Base-by-base conservation (phyloP, 2,113 vertebrate genomes). In the Calypte anna region DNA sequence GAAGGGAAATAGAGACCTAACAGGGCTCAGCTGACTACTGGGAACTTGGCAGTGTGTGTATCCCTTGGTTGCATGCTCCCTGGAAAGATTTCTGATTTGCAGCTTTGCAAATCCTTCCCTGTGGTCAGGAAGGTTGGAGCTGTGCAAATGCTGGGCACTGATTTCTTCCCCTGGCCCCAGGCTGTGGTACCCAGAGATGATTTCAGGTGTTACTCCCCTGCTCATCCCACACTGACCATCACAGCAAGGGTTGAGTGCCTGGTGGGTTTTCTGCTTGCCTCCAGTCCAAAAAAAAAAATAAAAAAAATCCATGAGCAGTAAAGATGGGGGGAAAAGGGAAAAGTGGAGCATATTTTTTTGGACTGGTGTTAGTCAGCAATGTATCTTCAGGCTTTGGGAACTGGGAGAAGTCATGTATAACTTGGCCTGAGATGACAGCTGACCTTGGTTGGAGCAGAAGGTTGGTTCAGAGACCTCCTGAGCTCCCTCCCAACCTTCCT, bases 41-140 rank as follows among this genome's bases (percentile, higher is more conserved):
- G 80, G 38, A 81, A 88, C 80, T 91, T 91, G 74, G 30, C 68
- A 62, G 46, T 6, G 5, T 0, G 7, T 6, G 36, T 66, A 43
- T 30, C 81, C 6, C 46, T 25, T 61, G 77, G 73, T 27, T 70
- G 24, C 17, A 22, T 1, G 3, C 20, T 54, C 21, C 58, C 48
- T 67, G 30, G 68, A 50, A 30, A 62, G 73, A 21, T 62, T 57
- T 76, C 58, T n/a, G 31, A 58, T 16, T 4, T 14, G 36, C 12
- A 69, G 62, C 46, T 83, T 46, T 80, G 77, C 46, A 75, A 80
- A 80, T 61, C 82, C 46, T 92, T 79, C 40, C 78, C 33, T 57
- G 17, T 44, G 51, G 38, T 48, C 51, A 69, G 43, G 10, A 33
- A 46, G 76, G 11, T 50, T 58, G 70, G 25, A 10, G 1, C 6